Evolutionary conservation across 2,113 vertebrate species (phyloP), one percentile per base, ranked within the genome.

Genomic region (Ceratotherium simum): DNA sequence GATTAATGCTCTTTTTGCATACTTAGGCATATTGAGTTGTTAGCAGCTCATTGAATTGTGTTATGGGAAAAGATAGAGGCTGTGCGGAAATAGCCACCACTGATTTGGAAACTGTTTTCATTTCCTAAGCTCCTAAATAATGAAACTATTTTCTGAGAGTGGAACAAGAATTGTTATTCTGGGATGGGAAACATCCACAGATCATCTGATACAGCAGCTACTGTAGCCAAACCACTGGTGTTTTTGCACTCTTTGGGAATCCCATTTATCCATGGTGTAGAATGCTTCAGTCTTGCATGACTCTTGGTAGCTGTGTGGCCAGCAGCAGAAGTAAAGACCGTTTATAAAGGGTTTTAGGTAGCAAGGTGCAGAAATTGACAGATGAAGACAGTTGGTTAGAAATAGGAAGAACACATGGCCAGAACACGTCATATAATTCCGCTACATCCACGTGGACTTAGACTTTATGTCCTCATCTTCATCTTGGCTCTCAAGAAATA

Each of bases 1-100:
- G 95, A 90, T 39, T 25, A 96, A 93, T 91, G n/a, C 84, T 33
- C 18, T 90, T 80, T 76, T 76, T 97, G 81, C 48, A 82, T 96
- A 60, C 72, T 91, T 92, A 88, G 88, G 90, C 97, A 85, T 87
- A 91, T 29, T 23, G 89, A 93, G 33, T 67, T 70, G 21, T 95
- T 95, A 94, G 93, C 83, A 81, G 64, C 78, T 94, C 36, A 29
- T 0, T 42, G 90, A 91, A 78, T 95, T 70, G 29, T 79, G 65
- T 29, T 56, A 21, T 51, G 79, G 88, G 65, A 46, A 65, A 83
- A 94, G 64, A 46, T 70, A 84, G 80, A 81, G 69, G 82, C 60
- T 48, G 11, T 83, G 82, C 60, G 65, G 86, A 93, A 83, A 69
- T 58, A 82, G 58, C 72, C 42, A 73, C 5, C 39, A 42, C 36